Conservation (phyloP, 2,888 invertebrate species). For the Mythimna impura region DNA sequence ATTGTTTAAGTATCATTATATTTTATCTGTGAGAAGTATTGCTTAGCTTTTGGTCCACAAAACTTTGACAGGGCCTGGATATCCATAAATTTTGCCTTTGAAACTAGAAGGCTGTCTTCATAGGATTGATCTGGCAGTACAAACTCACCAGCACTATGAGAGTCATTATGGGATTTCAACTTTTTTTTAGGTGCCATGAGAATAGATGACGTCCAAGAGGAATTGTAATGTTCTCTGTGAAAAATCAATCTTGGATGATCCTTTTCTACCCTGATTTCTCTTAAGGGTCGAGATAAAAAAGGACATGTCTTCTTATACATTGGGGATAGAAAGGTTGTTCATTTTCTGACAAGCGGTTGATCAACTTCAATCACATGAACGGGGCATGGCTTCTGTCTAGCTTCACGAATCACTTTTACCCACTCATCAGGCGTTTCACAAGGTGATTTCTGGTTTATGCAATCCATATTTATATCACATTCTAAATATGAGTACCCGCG, state of each 20-base stretch:
- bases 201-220: constrained; percentile 32
- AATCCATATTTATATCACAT: constrained; percentile 60
- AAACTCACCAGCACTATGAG: constrained; percentile 36
- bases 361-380: constrained; percentile 52
- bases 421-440: constrained; percentile 54
- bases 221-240: constrained; percentile 46
- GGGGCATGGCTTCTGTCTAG: constrained; percentile 59
- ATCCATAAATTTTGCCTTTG: constrained; percentile 51
- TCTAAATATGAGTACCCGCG: constrained; percentile 62
- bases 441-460: constrained; percentile 56
- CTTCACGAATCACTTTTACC: constrained; percentile 49
- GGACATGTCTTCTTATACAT: constrained; percentile 49
- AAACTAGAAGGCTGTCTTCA: constrained; percentile 44
- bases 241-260: constrained; percentile 58
- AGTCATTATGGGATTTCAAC: constrained; percentile 25
- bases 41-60: constrained; percentile 44
- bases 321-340: constrained; percentile 35
- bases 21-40: constrained; percentile 46
- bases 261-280: constrained; percentile 58
- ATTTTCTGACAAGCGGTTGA: constrained; percentile 44
- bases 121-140: constrained; percentile 45
- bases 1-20: constrained; percentile 41
- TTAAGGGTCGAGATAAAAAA: constrained; percentile 43
- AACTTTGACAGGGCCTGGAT: constrained; percentile 49
- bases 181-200: constrained; percentile 44